phyloP scores from a whole-genome alignment of 2,888 invertebrate genomes.

The Pollenia griseotomentosa region DNA sequence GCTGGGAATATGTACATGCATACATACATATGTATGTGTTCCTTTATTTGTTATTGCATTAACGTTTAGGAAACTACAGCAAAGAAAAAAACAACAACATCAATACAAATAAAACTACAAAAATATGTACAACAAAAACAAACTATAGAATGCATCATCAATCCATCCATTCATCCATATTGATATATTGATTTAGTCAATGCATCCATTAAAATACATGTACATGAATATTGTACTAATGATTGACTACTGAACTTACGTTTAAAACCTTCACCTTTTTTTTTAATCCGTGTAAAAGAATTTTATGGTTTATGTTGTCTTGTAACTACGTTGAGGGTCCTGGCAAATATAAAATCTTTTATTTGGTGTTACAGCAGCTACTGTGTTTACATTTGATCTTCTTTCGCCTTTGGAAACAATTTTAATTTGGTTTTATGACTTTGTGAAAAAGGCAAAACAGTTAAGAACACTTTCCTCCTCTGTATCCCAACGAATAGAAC shows the following conservation, averaged over 20 bases:
- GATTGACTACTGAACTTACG: background rate
- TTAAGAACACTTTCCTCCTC: no score
- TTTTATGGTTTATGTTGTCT: slow-evolving; percentile 29
- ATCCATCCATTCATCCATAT: background rate
- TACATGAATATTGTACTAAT: background rate
- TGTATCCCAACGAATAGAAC: no score
- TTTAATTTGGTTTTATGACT: slow-evolving; percentile 22
- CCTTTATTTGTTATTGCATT: slow-evolving; percentile 66
- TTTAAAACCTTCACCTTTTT: background rate
- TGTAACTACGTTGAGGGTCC: slow-evolving; percentile 48
- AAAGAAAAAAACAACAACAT: background rate
- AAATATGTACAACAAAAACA: slow-evolving; percentile 1
- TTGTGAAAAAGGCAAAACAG: no score
- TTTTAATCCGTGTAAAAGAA: background rate
- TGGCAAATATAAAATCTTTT: slow-evolving; percentile 3
- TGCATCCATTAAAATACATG: slow-evolving; percentile 18
- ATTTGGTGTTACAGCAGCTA: background rate
- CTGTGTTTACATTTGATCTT: slow-evolving; percentile 43
- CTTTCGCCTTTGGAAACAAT: slow-evolving; percentile 11
- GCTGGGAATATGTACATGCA: no score
- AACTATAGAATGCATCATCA: slow-evolving; percentile 21
- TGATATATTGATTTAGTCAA: slow-evolving; percentile 4
- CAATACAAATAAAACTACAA: slow-evolving; percentile 15
- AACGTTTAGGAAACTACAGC: slow-evolving; percentile 40
- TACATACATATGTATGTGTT: background rate